A percentile compares a stretch with the other conserved stretches of the same genome.
These are phyloP conservation scores for Onychorhynchus coronatus DNA, from an alignment of 2,113 vertebrate species.

Conservation along the genomic window DNA sequence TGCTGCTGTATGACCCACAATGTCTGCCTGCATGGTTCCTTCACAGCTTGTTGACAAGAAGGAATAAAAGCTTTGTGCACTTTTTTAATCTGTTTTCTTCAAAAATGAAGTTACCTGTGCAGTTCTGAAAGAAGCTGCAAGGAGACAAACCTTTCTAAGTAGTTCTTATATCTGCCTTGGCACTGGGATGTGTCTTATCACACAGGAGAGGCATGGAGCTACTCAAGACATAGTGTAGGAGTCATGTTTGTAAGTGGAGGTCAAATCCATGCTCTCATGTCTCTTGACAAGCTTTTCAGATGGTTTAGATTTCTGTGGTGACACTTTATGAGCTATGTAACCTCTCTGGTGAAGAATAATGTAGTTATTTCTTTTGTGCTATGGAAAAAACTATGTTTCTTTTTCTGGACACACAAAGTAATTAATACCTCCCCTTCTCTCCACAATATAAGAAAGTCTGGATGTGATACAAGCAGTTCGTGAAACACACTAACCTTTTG, in stretches of 20 bases:
- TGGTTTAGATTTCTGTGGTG: constrained; percentile 13
- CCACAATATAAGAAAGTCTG: background rate
- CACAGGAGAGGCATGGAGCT: constrained; percentile 8
- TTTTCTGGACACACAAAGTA: background rate
- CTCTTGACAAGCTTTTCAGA: background rate
- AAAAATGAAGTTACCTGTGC: background rate
- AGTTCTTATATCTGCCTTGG: constrained; percentile 53
- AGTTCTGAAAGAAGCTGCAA: background rate
- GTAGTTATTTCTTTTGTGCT: background rate
- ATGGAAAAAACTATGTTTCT: background rate
- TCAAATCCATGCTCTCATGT: constrained; percentile 59
- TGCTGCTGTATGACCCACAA: background rate
- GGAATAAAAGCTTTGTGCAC: background rate
- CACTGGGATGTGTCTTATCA: background rate
- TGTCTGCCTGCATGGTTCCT: background rate
- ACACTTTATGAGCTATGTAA: constrained; percentile 39
- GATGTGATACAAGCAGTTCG: background rate
- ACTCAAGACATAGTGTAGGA: background rate
- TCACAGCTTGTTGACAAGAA: background rate
- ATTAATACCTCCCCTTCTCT: background rate
- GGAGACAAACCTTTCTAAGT: constrained; percentile 63
- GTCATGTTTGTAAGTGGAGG: constrained; percentile 60
- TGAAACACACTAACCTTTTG: background rate
- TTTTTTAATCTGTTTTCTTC: background rate
- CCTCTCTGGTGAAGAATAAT: constrained; percentile 60